These are phyloP conservation scores for Macrostomum lignano DNA, from an alignment of 1,140 invertebrate species.

Conservation along the genomic window DNA sequence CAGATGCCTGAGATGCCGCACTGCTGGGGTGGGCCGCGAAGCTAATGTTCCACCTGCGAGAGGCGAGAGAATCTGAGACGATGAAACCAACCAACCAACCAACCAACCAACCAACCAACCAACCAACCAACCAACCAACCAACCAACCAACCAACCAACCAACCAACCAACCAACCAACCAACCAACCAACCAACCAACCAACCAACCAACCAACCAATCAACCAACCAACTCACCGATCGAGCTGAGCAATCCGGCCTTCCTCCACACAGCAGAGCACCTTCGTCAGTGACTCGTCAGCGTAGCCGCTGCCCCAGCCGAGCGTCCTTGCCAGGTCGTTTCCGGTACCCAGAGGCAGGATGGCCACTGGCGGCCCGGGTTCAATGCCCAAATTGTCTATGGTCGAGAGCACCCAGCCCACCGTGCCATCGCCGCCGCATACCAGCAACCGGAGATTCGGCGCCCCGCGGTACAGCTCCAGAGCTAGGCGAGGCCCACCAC, in stretches of 20 bases:
- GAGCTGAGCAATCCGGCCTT: slow-evolving; percentile 57
- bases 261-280: slow-evolving; percentile 58
- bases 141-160: too few species aligned
- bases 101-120: too few species aligned
- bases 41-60: too few species aligned
- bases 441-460: slow-evolving; percentile 4
- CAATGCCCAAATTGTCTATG: slow-evolving; percentile 53
- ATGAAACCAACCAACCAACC: too few species aligned
- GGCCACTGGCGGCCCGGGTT: slow-evolving; percentile 48
- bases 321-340: slow-evolving; percentile 68
- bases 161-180: too few species aligned
- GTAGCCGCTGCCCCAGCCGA: slow-evolving; percentile 86
- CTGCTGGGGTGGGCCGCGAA: too few species aligned
- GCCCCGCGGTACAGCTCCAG: slow-evolving; percentile 21
- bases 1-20: too few species aligned
- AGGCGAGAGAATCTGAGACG: too few species aligned
- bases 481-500: too few species aligned
- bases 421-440: slow-evolving; percentile 35
- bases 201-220: too few species aligned
- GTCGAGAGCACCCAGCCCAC: slow-evolving; percentile 47
- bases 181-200: too few species aligned
- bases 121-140: too few species aligned
- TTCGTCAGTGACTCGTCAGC: slow-evolving; percentile 86
- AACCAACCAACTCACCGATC: slow-evolving; percentile 41
- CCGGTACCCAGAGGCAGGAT: slow-evolving; percentile 80